These are phyloP conservation scores for Cistogaster globosa DNA, from an alignment of 2,888 invertebrate species.

Conservation along the genomic window DNA sequence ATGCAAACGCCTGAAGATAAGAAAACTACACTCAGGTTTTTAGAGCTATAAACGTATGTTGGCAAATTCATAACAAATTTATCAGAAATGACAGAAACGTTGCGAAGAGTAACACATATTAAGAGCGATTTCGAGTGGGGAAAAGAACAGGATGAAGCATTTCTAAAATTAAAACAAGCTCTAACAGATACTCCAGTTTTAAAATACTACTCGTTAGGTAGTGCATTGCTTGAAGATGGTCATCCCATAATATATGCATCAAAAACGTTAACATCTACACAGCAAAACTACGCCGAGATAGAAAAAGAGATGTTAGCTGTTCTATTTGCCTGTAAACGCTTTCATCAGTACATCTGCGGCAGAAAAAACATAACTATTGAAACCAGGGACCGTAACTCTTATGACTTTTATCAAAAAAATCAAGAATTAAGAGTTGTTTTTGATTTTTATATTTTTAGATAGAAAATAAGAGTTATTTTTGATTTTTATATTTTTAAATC, in stretches of 20 bases:
- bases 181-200: conserved; percentile 51
- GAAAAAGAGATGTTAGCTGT: conserved; percentile 64
- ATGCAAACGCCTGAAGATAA: conserved; percentile 33
- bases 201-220: conserved; percentile 61
- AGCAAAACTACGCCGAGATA: conserved; percentile 60
- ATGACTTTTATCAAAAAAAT: no score
- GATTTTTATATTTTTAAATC: no score
- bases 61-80: conserved; percentile 28
- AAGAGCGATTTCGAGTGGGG: conserved; percentile 32
- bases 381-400: no score
- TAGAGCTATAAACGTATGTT: no score
- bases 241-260: conserved; percentile 54
- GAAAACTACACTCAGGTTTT: conserved; percentile 14
- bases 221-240: conserved; percentile 37
- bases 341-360: conserved; percentile 71
- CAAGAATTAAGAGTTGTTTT: no score
- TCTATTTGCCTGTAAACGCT: conserved; percentile 65
- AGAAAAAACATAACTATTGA: conserved; percentile 64
- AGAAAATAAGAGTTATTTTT: no score
- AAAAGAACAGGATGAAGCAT: conserved; percentile 27
- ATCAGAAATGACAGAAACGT: conserved; percentile 23
- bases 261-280: conserved; percentile 52
- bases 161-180: conserved; percentile 9
- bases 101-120: conserved; percentile 11
- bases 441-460: no score